phyloP scores from a whole-genome alignment of 2,797 vertebrate species.

The Phylloscopus collybita region DNA sequence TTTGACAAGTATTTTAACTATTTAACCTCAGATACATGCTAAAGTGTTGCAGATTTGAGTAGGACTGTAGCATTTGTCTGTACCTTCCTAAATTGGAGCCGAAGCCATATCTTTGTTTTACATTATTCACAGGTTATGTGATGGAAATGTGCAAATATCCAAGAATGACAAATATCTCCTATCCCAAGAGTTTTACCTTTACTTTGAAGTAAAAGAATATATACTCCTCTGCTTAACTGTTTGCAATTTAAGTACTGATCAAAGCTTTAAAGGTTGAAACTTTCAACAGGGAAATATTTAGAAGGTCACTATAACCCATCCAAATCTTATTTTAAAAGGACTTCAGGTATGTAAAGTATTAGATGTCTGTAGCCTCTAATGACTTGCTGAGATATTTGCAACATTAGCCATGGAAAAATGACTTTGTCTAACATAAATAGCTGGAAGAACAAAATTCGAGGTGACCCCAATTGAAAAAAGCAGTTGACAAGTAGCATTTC shows the following conservation, averaged over 20 bases:
- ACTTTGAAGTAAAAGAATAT: neutral
- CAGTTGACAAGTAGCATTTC: neutral
- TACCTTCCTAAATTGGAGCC: neutral
- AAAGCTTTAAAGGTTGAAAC: constrained; percentile 5
- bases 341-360: constrained; percentile 41
- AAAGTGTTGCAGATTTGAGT: neutral
- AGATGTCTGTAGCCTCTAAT: neutral
- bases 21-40: neutral
- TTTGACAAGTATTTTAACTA: neutral
- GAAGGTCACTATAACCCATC: constrained; percentile 4
- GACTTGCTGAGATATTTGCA: constrained; percentile 42
- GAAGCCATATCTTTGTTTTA: neutral
- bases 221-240: neutral
- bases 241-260: neutral
- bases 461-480: constrained; percentile 11
- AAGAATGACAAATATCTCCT: neutral
- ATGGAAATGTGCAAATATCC: neutral
- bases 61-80: neutral
- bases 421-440: constrained; percentile 49
- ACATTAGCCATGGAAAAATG: constrained; percentile 59
- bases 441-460: constrained; percentile 35
- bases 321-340: constrained; percentile 35
- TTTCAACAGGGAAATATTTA: constrained; percentile 24
- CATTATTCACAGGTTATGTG: neutral
- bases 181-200: neutral